Evolutionary conservation across 2,888 invertebrate species (phyloP).

Genomic region (Aphidius colemani): DNA sequence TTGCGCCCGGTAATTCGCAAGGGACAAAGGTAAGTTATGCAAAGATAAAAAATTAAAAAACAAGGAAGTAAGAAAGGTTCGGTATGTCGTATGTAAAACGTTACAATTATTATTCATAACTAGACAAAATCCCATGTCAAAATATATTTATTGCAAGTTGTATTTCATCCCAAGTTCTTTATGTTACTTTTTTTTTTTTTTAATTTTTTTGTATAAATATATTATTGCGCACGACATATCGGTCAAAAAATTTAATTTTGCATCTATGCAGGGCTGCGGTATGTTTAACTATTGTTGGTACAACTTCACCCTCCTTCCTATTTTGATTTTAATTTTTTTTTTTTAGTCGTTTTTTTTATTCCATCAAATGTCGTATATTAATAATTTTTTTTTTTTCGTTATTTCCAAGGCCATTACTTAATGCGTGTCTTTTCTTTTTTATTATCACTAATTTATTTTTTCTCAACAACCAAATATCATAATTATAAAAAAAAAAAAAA

Average conservation of each 20-base stretch:
- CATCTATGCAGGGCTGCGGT: slow-evolving; percentile 44
- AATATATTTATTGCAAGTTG: slow-evolving; percentile 59
- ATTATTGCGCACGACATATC: slow-evolving; percentile 29
- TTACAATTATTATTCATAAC: slow-evolving; percentile 54
- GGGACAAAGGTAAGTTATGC: slow-evolving; percentile 26
- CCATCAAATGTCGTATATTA: no score
- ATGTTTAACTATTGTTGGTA: slow-evolving; percentile 50
- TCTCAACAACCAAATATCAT: slow-evolving; percentile 4
- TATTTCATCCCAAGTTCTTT: slow-evolving; percentile 27
- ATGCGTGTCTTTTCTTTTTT: neutral
- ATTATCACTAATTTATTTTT: slow-evolving; percentile 5
- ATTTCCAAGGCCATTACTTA: neutral
- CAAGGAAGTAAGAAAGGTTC: slow-evolving; percentile 1
- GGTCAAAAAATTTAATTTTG: slow-evolving; percentile 23
- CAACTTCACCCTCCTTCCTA: slow-evolving; percentile 40
- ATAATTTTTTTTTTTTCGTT: neutral
- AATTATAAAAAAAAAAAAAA: slow-evolving; percentile 9
- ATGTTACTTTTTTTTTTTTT: neutral
- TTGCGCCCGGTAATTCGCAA: slow-evolving; percentile 52
- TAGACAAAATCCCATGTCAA: slow-evolving; percentile 56
- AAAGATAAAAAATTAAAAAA: slow-evolving; percentile 2
- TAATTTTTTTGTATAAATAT: neutral
- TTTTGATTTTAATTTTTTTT: neutral
- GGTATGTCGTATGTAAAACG: slow-evolving; percentile 34
- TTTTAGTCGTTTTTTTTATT: no score